Percentiles rank a stretch among this genome's conserved stretches.
phyloP scores from a whole-genome alignment of 2,888 invertebrate species.

The Athalia circularis region DNA sequence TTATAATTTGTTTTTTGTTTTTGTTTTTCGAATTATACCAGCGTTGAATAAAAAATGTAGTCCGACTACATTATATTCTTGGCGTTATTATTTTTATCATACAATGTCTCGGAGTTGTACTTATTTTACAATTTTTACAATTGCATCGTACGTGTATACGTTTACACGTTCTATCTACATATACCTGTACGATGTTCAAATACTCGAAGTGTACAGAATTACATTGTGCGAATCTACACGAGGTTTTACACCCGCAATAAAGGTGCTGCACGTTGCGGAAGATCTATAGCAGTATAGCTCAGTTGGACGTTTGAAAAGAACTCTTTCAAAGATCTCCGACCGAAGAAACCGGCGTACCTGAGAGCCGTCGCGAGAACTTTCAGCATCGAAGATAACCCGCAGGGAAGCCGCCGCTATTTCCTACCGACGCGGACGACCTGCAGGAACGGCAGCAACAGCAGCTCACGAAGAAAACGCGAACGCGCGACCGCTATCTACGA shows the following conservation, averaged over 20 bases:
- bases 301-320: not conserved
- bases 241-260: not conserved
- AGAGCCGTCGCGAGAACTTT: conserved; percentile 26
- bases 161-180: no score
- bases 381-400: conserved; percentile 13
- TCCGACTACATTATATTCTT: no score
- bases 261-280: not conserved
- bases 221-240: not conserved
- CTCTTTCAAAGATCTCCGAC: conserved; percentile 34
- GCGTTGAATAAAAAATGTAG: no score
- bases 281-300: not conserved
- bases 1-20: no score
- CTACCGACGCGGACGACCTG: not conserved
- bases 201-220: no score
- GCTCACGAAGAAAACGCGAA: not conserved
- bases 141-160: no score
- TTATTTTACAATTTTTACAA: no score
- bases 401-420: not conserved
- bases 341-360: conserved; percentile 49
- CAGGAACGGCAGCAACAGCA: conserved; percentile 18
- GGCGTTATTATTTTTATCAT: no score
- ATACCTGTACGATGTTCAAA: no score
- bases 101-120: no score
- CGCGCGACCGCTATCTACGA: conserved; percentile 39
- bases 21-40: no score